phyloP scores from a whole-genome alignment of 92 coral and sea anemone species.

The Nematostella vectensis region DNA sequence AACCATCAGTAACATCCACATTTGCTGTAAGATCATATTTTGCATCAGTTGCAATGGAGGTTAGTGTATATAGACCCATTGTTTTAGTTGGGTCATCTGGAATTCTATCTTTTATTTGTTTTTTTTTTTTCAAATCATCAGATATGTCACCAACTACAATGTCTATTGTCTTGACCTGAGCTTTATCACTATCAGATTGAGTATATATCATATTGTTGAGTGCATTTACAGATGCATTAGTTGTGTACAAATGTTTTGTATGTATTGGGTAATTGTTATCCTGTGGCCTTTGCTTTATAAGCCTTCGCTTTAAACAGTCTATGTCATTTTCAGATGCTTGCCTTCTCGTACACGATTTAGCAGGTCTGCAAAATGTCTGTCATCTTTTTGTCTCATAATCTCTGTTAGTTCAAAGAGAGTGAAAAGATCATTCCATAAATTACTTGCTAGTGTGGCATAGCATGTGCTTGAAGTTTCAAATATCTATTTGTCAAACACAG shows the following conservation, averaged over 20 bases:
- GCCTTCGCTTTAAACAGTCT: slow-evolving; percentile 17
- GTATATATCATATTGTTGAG: slow-evolving; percentile 7
- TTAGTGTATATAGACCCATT: too few species aligned
- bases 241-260: slow-evolving; percentile 18
- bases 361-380: too few species aligned
- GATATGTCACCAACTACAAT: slow-evolving; percentile 48
- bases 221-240: slow-evolving; percentile 27
- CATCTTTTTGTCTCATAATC: too few species aligned
- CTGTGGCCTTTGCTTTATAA: slow-evolving; percentile 7
- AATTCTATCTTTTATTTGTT: too few species aligned
- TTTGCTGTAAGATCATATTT: too few species aligned
- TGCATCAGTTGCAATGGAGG: too few species aligned
- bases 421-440: too few species aligned
- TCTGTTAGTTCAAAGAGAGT: too few species aligned
- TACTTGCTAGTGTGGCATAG: too few species aligned
- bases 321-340: slow-evolving; percentile 32
- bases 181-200: slow-evolving; percentile 23
- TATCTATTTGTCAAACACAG: slow-evolving; percentile 52
- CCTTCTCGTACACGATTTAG: slow-evolving; percentile 49
- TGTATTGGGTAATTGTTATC: slow-evolving; percentile 19
- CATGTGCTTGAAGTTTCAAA: slow-evolving; percentile 47
- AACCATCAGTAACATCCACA: too few species aligned
- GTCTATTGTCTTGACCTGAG: slow-evolving; percentile 31
- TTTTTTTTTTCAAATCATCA: slow-evolving; percentile 29
- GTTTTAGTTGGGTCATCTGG: too few species aligned